Evolutionary conservation across 2,888 invertebrate genomes (phyloP), one percentile per base, ranked within the genome.

Genomic region (Dichetophora obliterata): DNA sequence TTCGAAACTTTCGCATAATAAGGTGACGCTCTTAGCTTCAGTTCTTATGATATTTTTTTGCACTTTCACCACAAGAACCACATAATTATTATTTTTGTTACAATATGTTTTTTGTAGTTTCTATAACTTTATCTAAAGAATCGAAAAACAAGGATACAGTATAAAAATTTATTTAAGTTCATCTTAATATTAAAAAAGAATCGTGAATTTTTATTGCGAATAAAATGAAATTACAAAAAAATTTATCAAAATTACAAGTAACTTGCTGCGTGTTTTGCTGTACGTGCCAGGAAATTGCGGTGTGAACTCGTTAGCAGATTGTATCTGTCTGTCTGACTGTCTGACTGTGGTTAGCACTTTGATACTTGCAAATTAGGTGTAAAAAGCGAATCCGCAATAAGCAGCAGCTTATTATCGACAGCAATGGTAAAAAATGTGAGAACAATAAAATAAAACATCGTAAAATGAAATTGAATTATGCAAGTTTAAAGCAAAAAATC

Each of bases 251-350:
- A 69, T 69, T 69, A 48, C 19, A 31, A 54, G 54, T 52, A 54
- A 54, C 52, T 24, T 50, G 57, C 57, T 59, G 57, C 59, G 59
- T 72, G 48, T 61, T 19, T 59, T 19, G 19, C 1, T 19, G 82
- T 82, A 82, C 82, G 82, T 82, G 82, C 80, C 82, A 82, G 82
- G 82, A 82, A 81, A 81, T 81, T 82, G 82, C 79, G 82, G 82
- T 82, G 81, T 81, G 81, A 81, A 82, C 81, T 82, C 80, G 82
- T 81, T 82, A 82, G 74, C 52, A 54, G 37, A 52, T 54, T 27
- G 22, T n/a, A 19, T 54, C 54, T 54, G 54, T 54, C 54, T 54
- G 54, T 54, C 2, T 14, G 19, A 1, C 16, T 61, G 61, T 61
- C 31, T 61, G 22, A 14, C 9, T 59, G 14, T 19, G 37, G 52